Evolutionary conservation across 2,888 invertebrate genomes (phyloP).

Genomic region (Eupithecia dodoneata): DNA sequence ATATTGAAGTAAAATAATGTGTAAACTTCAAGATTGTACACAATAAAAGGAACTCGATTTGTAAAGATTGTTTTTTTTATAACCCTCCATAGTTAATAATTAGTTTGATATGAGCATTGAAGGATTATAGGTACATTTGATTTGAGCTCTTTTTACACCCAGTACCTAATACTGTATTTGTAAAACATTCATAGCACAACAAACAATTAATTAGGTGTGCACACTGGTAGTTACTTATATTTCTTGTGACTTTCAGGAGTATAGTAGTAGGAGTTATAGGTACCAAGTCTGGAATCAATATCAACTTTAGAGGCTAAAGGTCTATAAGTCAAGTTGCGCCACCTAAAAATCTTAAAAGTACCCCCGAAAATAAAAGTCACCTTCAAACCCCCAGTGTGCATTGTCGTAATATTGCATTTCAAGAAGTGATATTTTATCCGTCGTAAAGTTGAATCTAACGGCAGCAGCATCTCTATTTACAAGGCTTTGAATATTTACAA

Average conservation of each 20-base stretch:
- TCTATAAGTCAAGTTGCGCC: background rate
- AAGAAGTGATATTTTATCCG: conserved; percentile 33
- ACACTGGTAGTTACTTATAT: background rate
- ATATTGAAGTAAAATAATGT: conserved; percentile 38
- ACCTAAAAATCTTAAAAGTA: background rate
- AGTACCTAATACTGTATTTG: conserved; percentile 22
- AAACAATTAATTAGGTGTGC: background rate
- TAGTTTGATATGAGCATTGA: too few relatives aligned
- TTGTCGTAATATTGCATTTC: conserved; percentile 11
- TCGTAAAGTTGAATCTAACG: conserved; percentile 26
- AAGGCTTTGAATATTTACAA: conserved; percentile 3
- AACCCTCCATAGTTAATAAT: background rate
- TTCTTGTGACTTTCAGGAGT: background rate
- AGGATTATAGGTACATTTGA: background rate
- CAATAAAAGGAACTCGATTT: conserved; percentile 40
- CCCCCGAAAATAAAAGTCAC: background rate
- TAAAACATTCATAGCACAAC: background rate
- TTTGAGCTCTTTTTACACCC: conserved; percentile 32
- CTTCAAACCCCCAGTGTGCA: conserved; percentile 9
- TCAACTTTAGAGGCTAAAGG: too few relatives aligned
- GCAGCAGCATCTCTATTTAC: conserved; percentile 10
- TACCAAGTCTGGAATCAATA: background rate
- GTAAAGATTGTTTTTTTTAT: conserved; percentile 24
- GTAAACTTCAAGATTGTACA: conserved; percentile 39
- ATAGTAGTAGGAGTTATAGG: too few relatives aligned